These are phyloP conservation scores for Acanthiza pusilla DNA, from an alignment of 2,797 vertebrate genomes.

Conservation along the genomic window DNA sequence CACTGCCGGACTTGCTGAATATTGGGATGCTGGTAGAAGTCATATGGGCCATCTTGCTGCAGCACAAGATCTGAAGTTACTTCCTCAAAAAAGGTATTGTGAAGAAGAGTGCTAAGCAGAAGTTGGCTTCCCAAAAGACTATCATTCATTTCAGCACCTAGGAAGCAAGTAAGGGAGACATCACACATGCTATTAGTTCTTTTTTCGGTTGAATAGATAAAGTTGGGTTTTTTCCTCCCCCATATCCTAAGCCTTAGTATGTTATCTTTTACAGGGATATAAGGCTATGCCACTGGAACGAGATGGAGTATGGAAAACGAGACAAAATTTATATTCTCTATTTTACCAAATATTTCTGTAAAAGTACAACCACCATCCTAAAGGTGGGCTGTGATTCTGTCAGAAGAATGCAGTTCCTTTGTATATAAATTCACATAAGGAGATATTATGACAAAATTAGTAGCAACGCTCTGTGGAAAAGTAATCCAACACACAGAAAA, in stretches of 20 bases:
- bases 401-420: background rate
- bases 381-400: background rate
- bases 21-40: conserved; percentile 95
- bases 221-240: fast-evolving
- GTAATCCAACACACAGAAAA: background rate
- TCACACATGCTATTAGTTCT: background rate
- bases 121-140: conserved; percentile 85
- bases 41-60: conserved; percentile 82
- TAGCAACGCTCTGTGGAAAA: background rate
- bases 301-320: background rate
- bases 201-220: background rate
- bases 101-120: conserved; percentile 84
- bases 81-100: conserved; percentile 84
- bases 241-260: background rate
- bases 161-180: background rate
- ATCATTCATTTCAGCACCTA: conserved; percentile 87
- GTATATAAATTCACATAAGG: background rate
- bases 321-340: background rate
- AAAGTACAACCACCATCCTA: background rate
- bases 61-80: conserved; percentile 74
- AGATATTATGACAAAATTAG: background rate
- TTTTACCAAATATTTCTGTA: background rate
- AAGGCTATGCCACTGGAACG: background rate
- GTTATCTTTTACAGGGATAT: background rate
- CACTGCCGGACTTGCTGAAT: conserved; percentile 85